phyloP scores from a whole-genome alignment of 2,113 vertebrate species.

The Monarcha castaneiventris region DNA sequence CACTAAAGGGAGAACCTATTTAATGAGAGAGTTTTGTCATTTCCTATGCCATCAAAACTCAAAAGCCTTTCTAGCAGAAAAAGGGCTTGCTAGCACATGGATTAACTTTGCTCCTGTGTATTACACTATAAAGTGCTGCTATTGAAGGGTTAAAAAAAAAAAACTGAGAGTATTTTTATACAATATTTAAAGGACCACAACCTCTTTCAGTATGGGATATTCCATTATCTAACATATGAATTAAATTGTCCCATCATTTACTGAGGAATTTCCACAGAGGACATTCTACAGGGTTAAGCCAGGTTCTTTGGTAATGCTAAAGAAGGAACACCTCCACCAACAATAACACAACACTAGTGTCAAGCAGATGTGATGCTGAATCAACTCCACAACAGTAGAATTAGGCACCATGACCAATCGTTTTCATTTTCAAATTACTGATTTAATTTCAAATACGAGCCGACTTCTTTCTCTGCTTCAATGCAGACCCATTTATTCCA shows the following conservation, averaged over 20 bases:
- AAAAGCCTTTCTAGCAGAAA: not conserved
- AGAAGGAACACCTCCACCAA: not conserved
- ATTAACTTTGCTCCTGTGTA: not conserved
- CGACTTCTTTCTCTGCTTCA: not conserved
- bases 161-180: not conserved
- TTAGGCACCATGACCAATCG: not conserved
- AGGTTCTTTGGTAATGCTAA: not conserved
- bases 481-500: not conserved
- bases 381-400: not conserved
- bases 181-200: not conserved
- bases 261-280: not conserved
- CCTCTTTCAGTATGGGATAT: not conserved
- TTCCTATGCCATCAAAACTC: not conserved
- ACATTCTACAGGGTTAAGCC: not conserved
- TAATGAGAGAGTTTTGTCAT: not conserved
- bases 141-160: not conserved
- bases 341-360: not conserved
- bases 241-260: not conserved
- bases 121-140: not conserved
- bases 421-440: not conserved
- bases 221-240: not conserved
- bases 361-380: not conserved
- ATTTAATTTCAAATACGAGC: not conserved
- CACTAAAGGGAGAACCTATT: not conserved
- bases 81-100: not conserved